Evolutionary conservation across 2,888 invertebrate genomes (phyloP).

Genomic region (Mamestra brassicae): DNA sequence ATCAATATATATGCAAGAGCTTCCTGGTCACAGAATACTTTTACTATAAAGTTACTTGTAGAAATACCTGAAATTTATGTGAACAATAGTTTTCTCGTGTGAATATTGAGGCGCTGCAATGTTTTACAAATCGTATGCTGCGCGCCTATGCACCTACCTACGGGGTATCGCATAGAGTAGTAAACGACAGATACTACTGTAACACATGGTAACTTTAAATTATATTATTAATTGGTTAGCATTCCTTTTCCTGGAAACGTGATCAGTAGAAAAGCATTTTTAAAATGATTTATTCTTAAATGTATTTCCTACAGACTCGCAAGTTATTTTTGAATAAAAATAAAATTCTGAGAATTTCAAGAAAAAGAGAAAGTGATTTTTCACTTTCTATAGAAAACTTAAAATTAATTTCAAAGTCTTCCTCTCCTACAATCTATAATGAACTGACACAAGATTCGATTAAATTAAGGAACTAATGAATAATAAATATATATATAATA

Average conservation of each 20-base stretch:
- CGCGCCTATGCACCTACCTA: conserved; percentile 23
- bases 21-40: too few relatives aligned
- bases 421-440: too few relatives aligned
- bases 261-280: background rate
- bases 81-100: conserved; percentile 16
- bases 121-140: conserved; percentile 40
- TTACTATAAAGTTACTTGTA: too few relatives aligned
- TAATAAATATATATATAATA: too few relatives aligned
- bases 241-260: background rate
- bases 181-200: background rate
- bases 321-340: too few relatives aligned
- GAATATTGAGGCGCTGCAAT: conserved; percentile 22
- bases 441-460: background rate
- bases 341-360: too few relatives aligned
- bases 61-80: background rate
- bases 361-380: too few relatives aligned
- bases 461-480: background rate
- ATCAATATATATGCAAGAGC: too few relatives aligned
- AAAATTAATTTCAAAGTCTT: too few relatives aligned
- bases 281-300: too few relatives aligned
- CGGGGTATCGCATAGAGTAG: conserved; percentile 7
- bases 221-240: background rate
- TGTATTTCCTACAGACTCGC: too few relatives aligned
- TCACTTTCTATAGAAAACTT: too few relatives aligned
- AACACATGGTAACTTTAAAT: background rate